Conservation (phyloP, 2,113 vertebrate species). For the Pterocles burchelli region DNA sequence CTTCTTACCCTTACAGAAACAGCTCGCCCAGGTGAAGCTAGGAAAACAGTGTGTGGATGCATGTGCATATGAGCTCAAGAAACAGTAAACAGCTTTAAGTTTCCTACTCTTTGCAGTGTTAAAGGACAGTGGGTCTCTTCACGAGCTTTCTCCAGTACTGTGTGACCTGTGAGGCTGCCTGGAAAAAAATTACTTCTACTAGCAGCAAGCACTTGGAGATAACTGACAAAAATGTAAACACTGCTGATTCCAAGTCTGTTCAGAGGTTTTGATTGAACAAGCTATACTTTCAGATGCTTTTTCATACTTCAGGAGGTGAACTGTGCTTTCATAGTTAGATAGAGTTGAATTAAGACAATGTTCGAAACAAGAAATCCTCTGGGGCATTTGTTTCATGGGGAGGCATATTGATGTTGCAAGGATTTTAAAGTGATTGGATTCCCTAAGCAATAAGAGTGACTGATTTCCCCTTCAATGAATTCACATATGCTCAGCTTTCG, state of each 20-base stretch:
- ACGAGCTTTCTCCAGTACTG: not conserved
- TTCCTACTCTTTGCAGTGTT: not conserved
- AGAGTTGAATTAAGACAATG: constrained; percentile 12
- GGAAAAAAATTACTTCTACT: not conserved
- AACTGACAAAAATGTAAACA: constrained; percentile 11
- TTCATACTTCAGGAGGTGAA: not conserved
- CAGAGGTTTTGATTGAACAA: not conserved
- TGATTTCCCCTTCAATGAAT: constrained; percentile 65
- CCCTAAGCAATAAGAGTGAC: constrained; percentile 55
- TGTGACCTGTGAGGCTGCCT: not conserved
- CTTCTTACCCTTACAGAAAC: not conserved
- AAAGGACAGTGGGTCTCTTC: not conserved
- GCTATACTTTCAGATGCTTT: not conserved
- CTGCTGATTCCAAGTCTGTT: not conserved
- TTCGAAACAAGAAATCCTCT: constrained; percentile 45
- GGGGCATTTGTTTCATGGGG: not conserved
- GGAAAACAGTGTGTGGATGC: not conserved
- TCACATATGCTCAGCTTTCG: constrained; percentile 66
- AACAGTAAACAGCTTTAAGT: not conserved
- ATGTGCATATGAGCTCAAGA: rapidly evolving
- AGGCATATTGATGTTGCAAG: constrained; percentile 30
- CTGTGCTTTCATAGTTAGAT: not conserved
- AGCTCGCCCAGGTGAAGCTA: not conserved
- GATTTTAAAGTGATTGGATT: constrained; percentile 58
- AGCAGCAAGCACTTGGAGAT: not conserved